phyloP scores from a whole-genome alignment of 53 echinoderm and acorn worm genomes.

The Crossaster papposus region DNA sequence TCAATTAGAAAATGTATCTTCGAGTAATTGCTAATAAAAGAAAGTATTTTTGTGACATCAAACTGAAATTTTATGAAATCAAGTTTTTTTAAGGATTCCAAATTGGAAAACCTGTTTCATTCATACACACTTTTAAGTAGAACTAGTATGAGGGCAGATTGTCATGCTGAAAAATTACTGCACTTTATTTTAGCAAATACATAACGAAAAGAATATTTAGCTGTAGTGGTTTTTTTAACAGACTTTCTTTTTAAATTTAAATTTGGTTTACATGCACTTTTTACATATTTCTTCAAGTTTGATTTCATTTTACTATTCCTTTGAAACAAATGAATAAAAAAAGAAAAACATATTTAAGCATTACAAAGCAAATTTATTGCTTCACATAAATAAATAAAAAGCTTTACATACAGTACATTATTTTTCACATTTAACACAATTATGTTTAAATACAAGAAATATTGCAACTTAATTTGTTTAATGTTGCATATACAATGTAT shows the following conservation, averaged over 20 bases:
- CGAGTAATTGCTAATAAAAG: background rate
- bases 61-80: constrained; percentile 4
- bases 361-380: background rate
- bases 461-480: background rate
- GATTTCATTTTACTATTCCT: background rate
- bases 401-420: background rate
- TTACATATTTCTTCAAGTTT: background rate
- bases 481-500: background rate
- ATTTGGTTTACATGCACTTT: background rate
- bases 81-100: background rate
- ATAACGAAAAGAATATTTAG: background rate
- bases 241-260: background rate
- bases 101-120: background rate
- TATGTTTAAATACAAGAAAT: background rate
- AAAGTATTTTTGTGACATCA: background rate
- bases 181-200: constrained; percentile 21
- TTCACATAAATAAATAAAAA: background rate
- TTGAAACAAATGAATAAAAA: background rate
- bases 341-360: background rate
- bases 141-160: background rate
- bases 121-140: background rate
- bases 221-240: background rate
- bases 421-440: background rate
- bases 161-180: background rate
- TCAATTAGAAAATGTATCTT: background rate